Base-by-base conservation (phyloP, 2,888 invertebrate genomes). In the Megamerina dolium region DNA sequence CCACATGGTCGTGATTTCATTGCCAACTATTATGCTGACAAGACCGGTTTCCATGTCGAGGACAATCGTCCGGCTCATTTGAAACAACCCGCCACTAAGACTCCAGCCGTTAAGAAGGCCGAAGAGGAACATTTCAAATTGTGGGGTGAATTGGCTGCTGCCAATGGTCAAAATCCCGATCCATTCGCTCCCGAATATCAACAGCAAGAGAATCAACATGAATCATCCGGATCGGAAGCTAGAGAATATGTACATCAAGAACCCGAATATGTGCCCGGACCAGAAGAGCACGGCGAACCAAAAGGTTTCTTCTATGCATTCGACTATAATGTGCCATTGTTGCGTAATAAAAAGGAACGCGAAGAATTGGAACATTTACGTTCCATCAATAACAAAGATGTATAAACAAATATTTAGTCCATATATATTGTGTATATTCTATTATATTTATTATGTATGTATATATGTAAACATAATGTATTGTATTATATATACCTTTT, bases 41-140 rank as follows among this genome's bases (percentile, higher is more conserved):
- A 79, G 51, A 74, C 77, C 51, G 87, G 86, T n/a, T 86, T 86
- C 75, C 85, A 86, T 70, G 85, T 85, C 50, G 79, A 82, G 46
- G 85, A 85, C 59, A 85, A 86, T 63, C 71, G 82, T 3, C 82
- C 83, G 12, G 78, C 79, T 56, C 75, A 78, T 37, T 74, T 75
- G 37, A 77, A 81, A 40, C 71, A 76, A 60, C 82, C 79, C 1
- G 77, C 78, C 10, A 77, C 80, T 50, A 85, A 85, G 61, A 80
- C 81, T 0, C 81, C 82, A 1, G 85, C 80, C 48, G 85, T 87
- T 4, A 75, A 76, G 45, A 80, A 77, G 13, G 86, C 85, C 23
- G 79, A 83, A 49, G 76, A 81, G 37, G 82, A 80, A 41, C 82
- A 82, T 63, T 79, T 81, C 60, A 75, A 76, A 57, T 76, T 81